phyloP scores from a whole-genome alignment of 2,797 vertebrate genomes.

The Leptoclinus maculatus region DNA sequence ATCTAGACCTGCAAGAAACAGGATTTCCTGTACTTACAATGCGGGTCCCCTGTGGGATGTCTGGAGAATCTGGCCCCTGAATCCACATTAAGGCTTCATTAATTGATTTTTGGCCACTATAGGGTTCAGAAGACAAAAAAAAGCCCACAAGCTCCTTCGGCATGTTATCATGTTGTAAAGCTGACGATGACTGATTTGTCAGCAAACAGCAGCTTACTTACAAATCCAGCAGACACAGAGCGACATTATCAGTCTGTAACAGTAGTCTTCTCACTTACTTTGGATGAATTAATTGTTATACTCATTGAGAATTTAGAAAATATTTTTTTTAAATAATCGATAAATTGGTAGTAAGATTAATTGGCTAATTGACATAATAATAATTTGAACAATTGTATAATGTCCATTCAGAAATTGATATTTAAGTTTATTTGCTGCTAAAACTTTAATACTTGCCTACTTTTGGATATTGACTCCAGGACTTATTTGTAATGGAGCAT shows the following conservation, averaged over 20 bases:
- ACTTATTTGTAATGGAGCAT: background rate
- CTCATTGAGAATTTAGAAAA: no score
- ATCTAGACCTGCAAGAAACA: conserved; percentile 23
- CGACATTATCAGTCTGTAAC: background rate
- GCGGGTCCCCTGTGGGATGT: conserved; percentile 24
- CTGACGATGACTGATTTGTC: background rate
- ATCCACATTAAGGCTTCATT: conserved; percentile 29
- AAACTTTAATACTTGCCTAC: background rate
- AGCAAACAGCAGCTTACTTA: background rate
- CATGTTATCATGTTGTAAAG: background rate
- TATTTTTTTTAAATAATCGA: no score
- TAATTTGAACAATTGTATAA: no score
- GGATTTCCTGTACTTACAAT: conserved; percentile 54
- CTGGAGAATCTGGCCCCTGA: conserved; percentile 3
- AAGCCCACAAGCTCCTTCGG: background rate
- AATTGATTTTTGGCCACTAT: conserved; percentile 37
- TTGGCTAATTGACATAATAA: no score
- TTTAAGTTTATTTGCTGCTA: background rate
- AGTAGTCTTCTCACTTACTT: no score
- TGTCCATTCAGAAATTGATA: background rate
- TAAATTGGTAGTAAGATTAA: no score
- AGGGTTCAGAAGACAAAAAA: background rate
- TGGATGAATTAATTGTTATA: no score
- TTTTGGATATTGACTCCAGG: background rate
- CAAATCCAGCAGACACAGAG: background rate